These are phyloP conservation scores for Anas platyrhynchos DNA, from an alignment of 2,113 vertebrate genomes.

Conservation along the genomic window DNA sequence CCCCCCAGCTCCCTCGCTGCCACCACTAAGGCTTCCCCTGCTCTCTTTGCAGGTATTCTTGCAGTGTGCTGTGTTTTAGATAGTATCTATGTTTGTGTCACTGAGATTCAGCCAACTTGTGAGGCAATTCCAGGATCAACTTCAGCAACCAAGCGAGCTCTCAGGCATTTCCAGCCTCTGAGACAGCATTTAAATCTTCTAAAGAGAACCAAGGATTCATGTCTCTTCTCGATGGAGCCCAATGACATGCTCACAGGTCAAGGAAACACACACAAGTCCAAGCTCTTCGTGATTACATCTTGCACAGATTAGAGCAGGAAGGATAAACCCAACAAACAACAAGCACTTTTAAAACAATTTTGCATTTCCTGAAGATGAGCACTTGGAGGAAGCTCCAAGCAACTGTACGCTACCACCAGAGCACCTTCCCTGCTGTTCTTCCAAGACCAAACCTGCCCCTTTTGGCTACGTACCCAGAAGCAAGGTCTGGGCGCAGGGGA, in stretches of 20 bases:
- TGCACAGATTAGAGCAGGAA: neutral
- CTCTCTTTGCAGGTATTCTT: neutral
- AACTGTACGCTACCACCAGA: neutral
- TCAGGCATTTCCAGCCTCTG: neutral
- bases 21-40: neutral
- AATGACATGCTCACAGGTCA: neutral
- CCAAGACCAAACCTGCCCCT: neutral
- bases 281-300: neutral
- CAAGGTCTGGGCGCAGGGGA: neutral
- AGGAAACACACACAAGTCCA: rapidly evolving
- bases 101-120: neutral
- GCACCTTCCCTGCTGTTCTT: neutral
- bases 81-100: conserved; percentile 2
- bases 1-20: rapidly evolving
- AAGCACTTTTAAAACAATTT: neutral
- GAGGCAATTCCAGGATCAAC: neutral
- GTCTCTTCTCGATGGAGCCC: neutral
- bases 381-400: neutral
- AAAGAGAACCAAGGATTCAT: no score
- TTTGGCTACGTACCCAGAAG: neutral
- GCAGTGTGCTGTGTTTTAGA: neutral
- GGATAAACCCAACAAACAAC: neutral
- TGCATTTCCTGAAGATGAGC: neutral
- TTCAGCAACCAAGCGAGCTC: neutral
- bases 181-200: neutral